Base-by-base conservation (phyloP, 2,113 vertebrate genomes). In the Megalops atlanticus region DNA sequence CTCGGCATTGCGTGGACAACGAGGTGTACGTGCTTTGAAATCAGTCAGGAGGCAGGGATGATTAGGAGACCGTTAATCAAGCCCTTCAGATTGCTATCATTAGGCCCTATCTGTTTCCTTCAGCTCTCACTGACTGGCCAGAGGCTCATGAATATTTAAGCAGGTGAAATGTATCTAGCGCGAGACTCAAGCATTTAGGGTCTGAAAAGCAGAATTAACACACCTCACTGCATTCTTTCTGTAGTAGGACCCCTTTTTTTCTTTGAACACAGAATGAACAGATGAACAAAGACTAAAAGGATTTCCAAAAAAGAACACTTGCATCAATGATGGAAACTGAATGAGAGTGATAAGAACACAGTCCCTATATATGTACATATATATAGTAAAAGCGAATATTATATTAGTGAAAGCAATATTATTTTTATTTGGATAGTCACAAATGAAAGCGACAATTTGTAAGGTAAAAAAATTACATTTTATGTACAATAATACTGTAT, bases 11-110 rank as follows among this genome's bases (percentile, higher is more conserved):
- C 92, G 90, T 92, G 92, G 94, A 92, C 92, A 91, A 84, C 93
- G 91, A 94, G 95, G 93, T 92, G 92, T 93, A 94, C 93, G 94
- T 92, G 92, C 92, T 94, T 92, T 91, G 93, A 91, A 95, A 94
- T 95, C 94, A 95, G 94, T 93, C 95, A 93, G 94, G 92, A 94
- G 90, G 94, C 92, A 89, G 92, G 90, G 93, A 94, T 96, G 95
- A 96, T 95, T 95, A 95, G 95, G 90, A 92, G 92, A 95, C 95
- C 94, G 94, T 96, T 95, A 95, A 96, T 95, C 94, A 96, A 90
- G 94, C 94, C 94, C 93, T 91, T 92, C 90, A 94, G 93, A 95
- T 94, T 94, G 93, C 93, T 92, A 93, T 95, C 94, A 94, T 94
- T 72, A 94, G 91, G 92, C 93, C 92, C 94, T 93, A 92, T 92